phyloP scores from a whole-genome alignment of 2,797 vertebrate species.

The Echiichthys vipera region DNA sequence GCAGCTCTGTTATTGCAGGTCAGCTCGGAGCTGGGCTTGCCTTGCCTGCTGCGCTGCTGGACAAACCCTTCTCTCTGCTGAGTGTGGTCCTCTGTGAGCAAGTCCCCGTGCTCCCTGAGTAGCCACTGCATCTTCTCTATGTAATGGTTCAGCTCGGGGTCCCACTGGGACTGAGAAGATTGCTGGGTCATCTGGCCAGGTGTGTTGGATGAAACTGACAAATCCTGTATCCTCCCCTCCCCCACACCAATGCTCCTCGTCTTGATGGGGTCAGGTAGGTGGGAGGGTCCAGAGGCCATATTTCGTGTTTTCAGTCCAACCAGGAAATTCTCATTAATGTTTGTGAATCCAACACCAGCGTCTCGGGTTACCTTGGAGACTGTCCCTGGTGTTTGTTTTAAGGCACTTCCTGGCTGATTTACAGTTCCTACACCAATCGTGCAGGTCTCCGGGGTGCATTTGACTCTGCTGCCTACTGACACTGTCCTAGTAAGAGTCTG shows the following conservation, averaged over 20 bases:
- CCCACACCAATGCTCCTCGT: conserved; percentile 90
- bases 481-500: conserved; percentile 82
- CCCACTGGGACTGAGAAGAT: conserved; percentile 62
- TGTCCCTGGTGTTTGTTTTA: conserved; percentile 21
- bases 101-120: conserved; percentile 90
- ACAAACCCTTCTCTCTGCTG: conserved; percentile 85
- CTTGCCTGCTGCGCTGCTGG: conserved; percentile 82
- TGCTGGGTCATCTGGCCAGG: conserved; percentile 37
- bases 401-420: conserved; percentile 46
- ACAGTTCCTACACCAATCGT: conserved; percentile 88
- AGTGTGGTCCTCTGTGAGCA: conserved; percentile 88
- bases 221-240: conserved; percentile 80
- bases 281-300: conserved; percentile 93
- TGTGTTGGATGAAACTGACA: conserved; percentile 56
- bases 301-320: conserved; percentile 93
- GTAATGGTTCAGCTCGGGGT: conserved; percentile 90
- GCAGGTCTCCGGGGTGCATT: conserved; percentile 75
- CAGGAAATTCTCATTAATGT: conserved; percentile 91
- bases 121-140: conserved; percentile 92
- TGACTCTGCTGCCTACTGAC: conserved; percentile 88
- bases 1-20: conserved; percentile 82
- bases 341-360: conserved; percentile 89
- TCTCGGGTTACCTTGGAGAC: conserved; percentile 88
- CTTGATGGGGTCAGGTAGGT: conserved; percentile 82
- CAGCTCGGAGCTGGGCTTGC: conserved; percentile 82